Evolutionary conservation across 2,888 invertebrate species (phyloP).

Genomic region (Hyposoter didymator): DNA sequence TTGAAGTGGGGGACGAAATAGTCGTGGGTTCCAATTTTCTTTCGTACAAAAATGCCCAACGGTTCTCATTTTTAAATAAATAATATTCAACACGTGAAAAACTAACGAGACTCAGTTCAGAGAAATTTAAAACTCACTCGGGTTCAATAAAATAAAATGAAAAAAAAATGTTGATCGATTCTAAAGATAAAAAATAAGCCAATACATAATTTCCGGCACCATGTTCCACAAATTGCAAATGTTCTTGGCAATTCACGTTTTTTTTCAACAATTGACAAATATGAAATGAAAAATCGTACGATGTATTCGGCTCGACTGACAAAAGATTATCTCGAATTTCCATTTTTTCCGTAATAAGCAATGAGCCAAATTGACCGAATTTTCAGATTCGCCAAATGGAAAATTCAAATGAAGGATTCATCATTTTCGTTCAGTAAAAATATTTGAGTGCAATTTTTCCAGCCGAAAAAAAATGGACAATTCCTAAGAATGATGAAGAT

Average conservation of each 20-base stretch:
- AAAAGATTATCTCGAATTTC: not conserved
- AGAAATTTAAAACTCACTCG: not conserved
- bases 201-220: not conserved
- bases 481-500: not conserved
- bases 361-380: no score
- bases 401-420: not conserved
- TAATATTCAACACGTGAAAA: not conserved
- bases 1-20: constrained; percentile 25
- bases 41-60: not conserved
- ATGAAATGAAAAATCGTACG: not conserved
- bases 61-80: not conserved
- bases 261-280: not conserved
- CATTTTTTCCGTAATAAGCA: not conserved
- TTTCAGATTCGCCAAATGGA: no score
- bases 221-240: not conserved
- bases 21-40: not conserved
- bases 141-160: no score
- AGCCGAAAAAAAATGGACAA: not conserved
- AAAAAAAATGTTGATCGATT: no score
- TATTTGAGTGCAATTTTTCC: not conserved
- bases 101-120: not conserved
- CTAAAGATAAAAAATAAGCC: no score
- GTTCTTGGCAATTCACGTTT: not conserved
- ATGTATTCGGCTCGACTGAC: not conserved
- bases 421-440: not conserved